These are phyloP conservation scores for Spilogale gracilis DNA, from an alignment of 2,113 vertebrate genomes.

Conservation along the genomic window DNA sequence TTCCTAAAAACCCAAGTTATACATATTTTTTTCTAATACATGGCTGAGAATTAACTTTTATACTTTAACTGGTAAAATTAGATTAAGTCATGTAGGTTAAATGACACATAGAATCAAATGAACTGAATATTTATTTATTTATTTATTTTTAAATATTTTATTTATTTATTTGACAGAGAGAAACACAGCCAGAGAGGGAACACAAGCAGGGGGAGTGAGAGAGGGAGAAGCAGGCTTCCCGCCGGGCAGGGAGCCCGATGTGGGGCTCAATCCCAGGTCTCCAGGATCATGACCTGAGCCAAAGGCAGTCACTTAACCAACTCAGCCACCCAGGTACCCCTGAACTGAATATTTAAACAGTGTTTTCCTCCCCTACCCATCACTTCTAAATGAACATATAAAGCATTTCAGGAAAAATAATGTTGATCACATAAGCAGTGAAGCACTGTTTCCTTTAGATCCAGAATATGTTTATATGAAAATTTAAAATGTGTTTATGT, in stretches of 20 bases:
- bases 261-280: too few species aligned
- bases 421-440: background rate
- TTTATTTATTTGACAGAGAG: too few species aligned
- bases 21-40: background rate
- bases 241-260: too few species aligned
- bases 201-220: too few species aligned
- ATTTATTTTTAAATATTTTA: too few species aligned
- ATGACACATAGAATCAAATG: background rate
- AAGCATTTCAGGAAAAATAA: constrained; percentile 46
- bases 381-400: background rate
- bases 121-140: background rate
- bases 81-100: background rate
- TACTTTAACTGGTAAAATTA: constrained; percentile 37
- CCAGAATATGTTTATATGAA: background rate
- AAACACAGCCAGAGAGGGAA: too few species aligned
- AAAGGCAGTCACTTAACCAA: too few species aligned
- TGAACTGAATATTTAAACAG: background rate
- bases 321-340: too few species aligned
- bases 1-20: background rate
- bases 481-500: background rate
- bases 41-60: constrained; percentile 18
- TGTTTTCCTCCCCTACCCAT: background rate
- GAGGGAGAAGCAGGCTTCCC: too few species aligned
- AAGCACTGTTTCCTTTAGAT: background rate
- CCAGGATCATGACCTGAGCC: too few species aligned